phyloP scores from a whole-genome alignment of 2,888 invertebrate species.

The Digitonthophagus gazella region DNA sequence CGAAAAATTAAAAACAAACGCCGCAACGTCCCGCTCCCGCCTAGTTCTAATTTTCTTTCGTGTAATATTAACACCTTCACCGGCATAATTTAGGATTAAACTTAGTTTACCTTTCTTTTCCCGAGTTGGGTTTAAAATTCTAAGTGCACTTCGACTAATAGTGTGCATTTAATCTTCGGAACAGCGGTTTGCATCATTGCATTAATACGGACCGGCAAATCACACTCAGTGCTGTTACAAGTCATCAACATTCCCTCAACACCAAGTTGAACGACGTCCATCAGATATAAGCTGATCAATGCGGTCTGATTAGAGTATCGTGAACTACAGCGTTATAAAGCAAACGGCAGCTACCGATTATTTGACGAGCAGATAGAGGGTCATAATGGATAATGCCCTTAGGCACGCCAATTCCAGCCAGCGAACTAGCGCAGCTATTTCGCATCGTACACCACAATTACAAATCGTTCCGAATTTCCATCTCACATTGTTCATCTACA shows the following conservation, averaged over 20 bases:
- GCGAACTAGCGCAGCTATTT: neutral
- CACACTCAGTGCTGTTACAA: neutral
- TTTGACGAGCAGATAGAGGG: neutral
- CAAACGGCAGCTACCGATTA: neutral
- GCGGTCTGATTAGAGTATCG: neutral
- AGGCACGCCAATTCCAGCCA: neutral
- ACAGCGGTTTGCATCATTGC: neutral
- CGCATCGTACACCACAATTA: neutral
- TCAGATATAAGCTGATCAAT: neutral
- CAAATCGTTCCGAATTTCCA: neutral
- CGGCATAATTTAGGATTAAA: neutral
- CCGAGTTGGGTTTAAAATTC: no score
- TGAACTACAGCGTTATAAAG: no score
- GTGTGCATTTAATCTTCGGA: neutral
- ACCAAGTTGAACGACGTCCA: neutral
- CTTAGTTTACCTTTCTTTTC: neutral
- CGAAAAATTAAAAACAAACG: conserved; percentile 14
- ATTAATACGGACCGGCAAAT: neutral
- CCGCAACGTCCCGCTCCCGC: neutral
- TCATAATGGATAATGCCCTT: neutral
- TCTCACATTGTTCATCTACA: neutral
- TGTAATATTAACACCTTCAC: conserved; percentile 13
- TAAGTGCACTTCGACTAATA: no score
- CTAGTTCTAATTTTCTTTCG: neutral
- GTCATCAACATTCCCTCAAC: neutral